Base-by-base conservation (phyloP, 2,113 vertebrate species). In the Elaphurus davidianus region DNA sequence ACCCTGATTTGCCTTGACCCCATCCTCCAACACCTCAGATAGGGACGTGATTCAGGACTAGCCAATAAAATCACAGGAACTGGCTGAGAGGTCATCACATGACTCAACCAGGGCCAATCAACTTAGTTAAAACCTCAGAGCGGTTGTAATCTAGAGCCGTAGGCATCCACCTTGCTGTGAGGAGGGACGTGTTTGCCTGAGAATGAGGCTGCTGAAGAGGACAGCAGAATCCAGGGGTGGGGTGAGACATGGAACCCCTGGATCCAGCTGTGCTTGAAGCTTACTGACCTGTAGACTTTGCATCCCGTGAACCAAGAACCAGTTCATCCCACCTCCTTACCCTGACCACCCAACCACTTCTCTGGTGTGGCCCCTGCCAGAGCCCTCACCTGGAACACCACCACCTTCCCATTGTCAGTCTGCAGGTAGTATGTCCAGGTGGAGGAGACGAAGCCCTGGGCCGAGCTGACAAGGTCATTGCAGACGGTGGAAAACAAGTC, bases 351-450 rank as follows among this genome's bases (percentile, higher is more conserved):
- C 83, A 36, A 47, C 30, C 10, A 21, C 9, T 60, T 9, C 60
- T 23, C 60, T 28, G 14, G 27, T 2, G 14, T 4, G 9, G 33
- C 9, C 23, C 25, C 52, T 45, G 25, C 11, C 40, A 55, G 16
- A 45, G 33, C 33, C 79, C 60, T 81, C 98, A 99, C 99, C 99
- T 99, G 99, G 89, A 99, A 99, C 78, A 99, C 99, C 87, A 99
- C 99, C 27, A 99, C 99, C 97, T 99, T 99, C 97, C 99, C 99
- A 5, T 99, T 99, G 0, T 99, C 99, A 0, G 99, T 99, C 99
- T 99, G 99, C 98, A 99, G 99, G 98, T 99, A 99, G 98, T 99
- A 99, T 78, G 99, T 99, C 99, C 99, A 99, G 55, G 99, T 99
- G 97, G 99, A 99, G 97, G 99, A 99, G 98, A 99, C 99, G 96